Evolutionary conservation across 2,797 vertebrate species (phyloP), one percentile per base, ranked within the genome.

Genomic region (Hafferia zeledoni): DNA sequence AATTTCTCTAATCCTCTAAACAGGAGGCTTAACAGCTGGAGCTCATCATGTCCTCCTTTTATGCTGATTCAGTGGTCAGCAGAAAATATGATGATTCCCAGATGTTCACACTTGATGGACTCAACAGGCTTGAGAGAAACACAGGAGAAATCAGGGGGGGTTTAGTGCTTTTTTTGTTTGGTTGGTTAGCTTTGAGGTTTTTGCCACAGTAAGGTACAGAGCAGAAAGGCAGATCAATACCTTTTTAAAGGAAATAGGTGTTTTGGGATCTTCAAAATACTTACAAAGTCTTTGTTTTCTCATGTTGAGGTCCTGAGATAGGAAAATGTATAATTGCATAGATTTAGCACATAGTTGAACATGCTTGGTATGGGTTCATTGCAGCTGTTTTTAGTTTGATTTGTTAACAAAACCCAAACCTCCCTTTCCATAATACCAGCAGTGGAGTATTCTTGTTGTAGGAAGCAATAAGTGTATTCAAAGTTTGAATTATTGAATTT

Each of bases 21-120:
- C 75, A 88, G 91, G 39, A 96, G 87, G 94, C 47, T 82, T 84
- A 95, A 92, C 95, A 97, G 90, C 93, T 93, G 96, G 93, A 93
- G 69, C 87, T 94, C 89, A 93, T 96, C 93, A 88, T 91, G 79
- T 94, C 63, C 49, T 96, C 65, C 69, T 88, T 89, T 96, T 94
- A 77, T 93, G 87, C 91, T 95, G 92, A 95, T 87, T 95, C 90
- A 92, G 59, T 83, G 88, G 96, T 96, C 80, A 95, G 89, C 87
- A 96, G 92, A 96, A 97, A 96, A 95, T 80, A 91, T 53, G 90
- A 96, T 89, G 80, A 94, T 94, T 92, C 93, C 95, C 95, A 97
- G 89, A 97, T 97, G 94, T 95, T 94, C 93, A 76, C 81, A 87
- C 79, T 93, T 74, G 79, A 86, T 92, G 93, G 57, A 89, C 33